Conservation (phyloP, 2,888 invertebrate species). For the Sarcophaga subvicina region DNA sequence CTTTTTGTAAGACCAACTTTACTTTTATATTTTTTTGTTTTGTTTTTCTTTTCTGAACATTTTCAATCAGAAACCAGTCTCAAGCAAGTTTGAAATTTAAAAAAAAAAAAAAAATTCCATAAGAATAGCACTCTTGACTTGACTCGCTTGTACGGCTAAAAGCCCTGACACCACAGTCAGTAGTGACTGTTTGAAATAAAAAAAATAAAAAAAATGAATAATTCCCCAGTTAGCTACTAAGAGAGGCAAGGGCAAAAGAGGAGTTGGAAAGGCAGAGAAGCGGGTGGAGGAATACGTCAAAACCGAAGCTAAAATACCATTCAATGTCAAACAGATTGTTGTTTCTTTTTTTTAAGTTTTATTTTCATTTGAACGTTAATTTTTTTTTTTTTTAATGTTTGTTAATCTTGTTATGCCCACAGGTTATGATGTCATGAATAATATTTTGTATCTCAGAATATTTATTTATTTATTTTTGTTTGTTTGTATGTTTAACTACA, state of each 20-base stretch:
- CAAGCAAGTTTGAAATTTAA: too few species aligned
- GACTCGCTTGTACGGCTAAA: not conserved
- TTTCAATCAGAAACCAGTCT: too few species aligned
- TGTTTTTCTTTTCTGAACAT: too few species aligned
- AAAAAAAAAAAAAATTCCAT: too few species aligned
- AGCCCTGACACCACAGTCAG: constrained; percentile 39
- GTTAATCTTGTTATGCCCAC: constrained; percentile 58
- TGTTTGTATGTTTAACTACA: too few species aligned
- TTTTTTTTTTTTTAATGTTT: constrained; percentile 14
- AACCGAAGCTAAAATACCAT: constrained; percentile 39
- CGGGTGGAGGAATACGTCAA: not conserved
- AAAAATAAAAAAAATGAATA: not conserved
- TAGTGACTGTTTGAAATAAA: not conserved
- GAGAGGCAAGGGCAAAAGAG: constrained; percentile 5
- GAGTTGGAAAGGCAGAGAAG: not conserved
- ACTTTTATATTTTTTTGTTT: too few species aligned
- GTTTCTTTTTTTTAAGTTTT: not conserved
- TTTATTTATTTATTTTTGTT: too few species aligned
- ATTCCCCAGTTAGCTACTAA: not conserved
- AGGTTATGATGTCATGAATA: constrained; percentile 51
- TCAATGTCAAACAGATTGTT: constrained; percentile 53
- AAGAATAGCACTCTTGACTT: too few species aligned
- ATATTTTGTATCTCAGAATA: too few species aligned
- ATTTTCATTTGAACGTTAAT: not conserved
- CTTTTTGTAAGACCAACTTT: too few species aligned